Evolutionary conservation across 2,797 vertebrate genomes (phyloP).

Genomic region (Coluber constrictor): DNA sequence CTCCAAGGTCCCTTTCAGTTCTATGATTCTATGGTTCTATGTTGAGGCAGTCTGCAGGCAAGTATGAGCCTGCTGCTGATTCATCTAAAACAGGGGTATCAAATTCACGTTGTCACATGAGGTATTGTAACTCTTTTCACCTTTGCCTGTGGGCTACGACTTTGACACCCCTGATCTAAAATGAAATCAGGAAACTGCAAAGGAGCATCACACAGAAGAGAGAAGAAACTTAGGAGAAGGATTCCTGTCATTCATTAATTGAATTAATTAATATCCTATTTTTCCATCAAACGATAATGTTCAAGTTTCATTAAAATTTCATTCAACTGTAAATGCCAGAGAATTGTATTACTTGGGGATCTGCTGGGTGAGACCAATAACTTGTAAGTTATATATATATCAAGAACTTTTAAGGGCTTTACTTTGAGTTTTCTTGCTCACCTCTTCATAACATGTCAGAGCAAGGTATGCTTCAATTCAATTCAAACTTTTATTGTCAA

Average conservation of each 20-base stretch:
- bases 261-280: neutral
- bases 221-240: neutral
- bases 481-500: no score
- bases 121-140: no score
- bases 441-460: neutral
- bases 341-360: neutral
- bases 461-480: neutral
- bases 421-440: neutral
- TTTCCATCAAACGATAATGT: neutral
- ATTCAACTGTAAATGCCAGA: neutral
- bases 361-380: neutral
- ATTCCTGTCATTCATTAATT: neutral
- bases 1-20: neutral
- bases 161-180: neutral
- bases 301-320: neutral
- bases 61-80: neutral
- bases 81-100: neutral
- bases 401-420: neutral
- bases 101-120: no score
- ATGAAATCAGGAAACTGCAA: neutral
- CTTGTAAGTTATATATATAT: neutral
- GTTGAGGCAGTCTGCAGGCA: neutral
- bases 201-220: neutral
- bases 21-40: neutral
- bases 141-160: rapidly evolving